Percentiles rank a stretch among this genome's conserved stretches.
These are phyloP conservation scores for Cromileptes altivelis DNA, from an alignment of 2,113 vertebrate genomes.

Conservation along the genomic window DNA sequence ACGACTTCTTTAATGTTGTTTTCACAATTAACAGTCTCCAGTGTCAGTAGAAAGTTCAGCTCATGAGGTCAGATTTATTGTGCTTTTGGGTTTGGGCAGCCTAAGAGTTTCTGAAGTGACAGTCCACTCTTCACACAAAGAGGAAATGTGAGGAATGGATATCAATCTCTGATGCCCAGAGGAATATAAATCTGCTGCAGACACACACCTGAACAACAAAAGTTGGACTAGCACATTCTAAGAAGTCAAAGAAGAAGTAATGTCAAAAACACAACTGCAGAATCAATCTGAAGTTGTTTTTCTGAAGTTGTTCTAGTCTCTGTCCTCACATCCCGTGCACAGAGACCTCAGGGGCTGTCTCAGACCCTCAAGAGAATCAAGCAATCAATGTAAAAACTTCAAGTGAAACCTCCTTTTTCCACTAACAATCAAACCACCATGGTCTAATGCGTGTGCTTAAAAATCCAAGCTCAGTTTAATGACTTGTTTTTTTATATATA, in stretches of 20 bases:
- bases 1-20: neutral
- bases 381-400: slow-evolving; percentile 19
- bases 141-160: neutral
- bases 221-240: neutral
- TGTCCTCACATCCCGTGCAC: neutral
- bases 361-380: slow-evolving; percentile 13
- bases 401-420: neutral
- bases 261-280: neutral
- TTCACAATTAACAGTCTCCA: neutral
- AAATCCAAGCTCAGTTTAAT: slow-evolving; percentile 88
- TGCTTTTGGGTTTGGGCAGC: neutral
- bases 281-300: slow-evolving; percentile 27
- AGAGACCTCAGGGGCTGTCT: neutral
- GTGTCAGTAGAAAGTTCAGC: neutral
- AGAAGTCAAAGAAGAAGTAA: neutral
- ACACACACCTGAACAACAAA: neutral
- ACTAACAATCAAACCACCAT: slow-evolving; percentile 71
- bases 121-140: neutral
- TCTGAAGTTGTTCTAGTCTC: neutral
- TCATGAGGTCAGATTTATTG: neutral
- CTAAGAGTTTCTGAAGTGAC: neutral
- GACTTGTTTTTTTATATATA: slow-evolving; percentile 78
- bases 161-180: neutral
- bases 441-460: slow-evolving; percentile 80
- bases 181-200: neutral